phyloP scores from a whole-genome alignment of 1,140 invertebrate species.

The Lepidotrigona ventralis region DNA sequence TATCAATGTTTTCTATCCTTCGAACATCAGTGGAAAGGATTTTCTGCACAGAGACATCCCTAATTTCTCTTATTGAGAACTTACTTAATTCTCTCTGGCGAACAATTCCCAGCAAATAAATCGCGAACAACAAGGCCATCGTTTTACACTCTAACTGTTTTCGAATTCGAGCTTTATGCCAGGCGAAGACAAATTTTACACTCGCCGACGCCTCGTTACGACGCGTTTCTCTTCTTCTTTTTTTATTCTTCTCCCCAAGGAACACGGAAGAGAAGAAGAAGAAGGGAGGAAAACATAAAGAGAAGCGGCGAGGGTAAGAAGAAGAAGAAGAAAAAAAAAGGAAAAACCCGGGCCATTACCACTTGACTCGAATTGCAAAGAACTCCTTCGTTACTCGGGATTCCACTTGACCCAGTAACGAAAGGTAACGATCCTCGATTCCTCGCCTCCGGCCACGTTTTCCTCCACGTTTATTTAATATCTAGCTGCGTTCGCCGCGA shows the following conservation, averaged over 20 bases:
- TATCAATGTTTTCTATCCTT: too few species aligned
- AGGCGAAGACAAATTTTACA: slow-evolving; percentile 9
- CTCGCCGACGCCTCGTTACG: slow-evolving; percentile 5
- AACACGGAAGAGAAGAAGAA: neutral
- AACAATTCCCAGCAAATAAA: neutral
- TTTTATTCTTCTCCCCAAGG: too few species aligned
- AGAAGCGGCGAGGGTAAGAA: neutral
- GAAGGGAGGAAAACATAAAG: slow-evolving; percentile 22
- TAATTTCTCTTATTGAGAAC: neutral
- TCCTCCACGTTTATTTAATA: slow-evolving; percentile 44
- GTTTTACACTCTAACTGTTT: neutral
- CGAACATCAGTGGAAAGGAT: too few species aligned
- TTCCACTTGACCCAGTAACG: slow-evolving; percentile 52
- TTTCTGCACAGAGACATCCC: neutral
- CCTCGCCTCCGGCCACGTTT: slow-evolving; percentile 20
- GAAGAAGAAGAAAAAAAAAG: neutral
- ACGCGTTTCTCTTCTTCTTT: neutral
- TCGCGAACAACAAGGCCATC: neutral
- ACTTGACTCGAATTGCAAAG: slow-evolving; percentile 53
- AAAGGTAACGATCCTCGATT: slow-evolving; percentile 57
- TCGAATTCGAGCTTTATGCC: neutral
- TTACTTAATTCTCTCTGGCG: neutral
- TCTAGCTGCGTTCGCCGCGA: neutral
- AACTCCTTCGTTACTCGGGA: slow-evolving; percentile 53
- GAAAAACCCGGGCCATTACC: slow-evolving; percentile 46